Evolutionary conservation across 2,113 vertebrate species (phyloP), one percentile per base, ranked within the genome.

Genomic region (Salminus brasiliensis): DNA sequence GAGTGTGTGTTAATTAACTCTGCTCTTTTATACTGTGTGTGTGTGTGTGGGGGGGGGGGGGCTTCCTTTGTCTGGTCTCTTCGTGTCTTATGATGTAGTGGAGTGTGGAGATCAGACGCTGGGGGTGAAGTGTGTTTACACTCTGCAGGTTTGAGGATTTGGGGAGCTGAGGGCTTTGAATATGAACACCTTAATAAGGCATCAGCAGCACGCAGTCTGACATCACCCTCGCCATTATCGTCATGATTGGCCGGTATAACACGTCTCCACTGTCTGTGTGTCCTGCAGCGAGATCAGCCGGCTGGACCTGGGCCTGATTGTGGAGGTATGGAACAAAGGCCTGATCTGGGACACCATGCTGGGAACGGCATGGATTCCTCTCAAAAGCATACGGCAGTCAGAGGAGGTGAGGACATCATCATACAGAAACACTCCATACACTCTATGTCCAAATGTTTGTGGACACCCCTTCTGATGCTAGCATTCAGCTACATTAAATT

Each of bases 271-370:
- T 18, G 12, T 69, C 0, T 32, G 15, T 70, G 21, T 60, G 4
- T 71, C 21, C 79, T 90, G 63, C 87, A 99, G 97, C 87, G 98
- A 99, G 92, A 99, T 99, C 91, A 99, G 88, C 89, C 95, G 91
- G 5, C 88, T 98, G 92, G 98, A 99, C 89, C 93, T 99, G 23
- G 97, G 97, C 60, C 93, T 99, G n/a, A 97, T 96, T 59, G 95
- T 99, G 74, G 97, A 99, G 85, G 96, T 99, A 36, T 99, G 98
- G 98, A 98, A 99, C 94, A 99, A 99, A 92, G 98, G 98, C 21
- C 93, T 99, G 69, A 98, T 99, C 87, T 99, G 97, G 97, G 97
- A 99, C 91, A 98, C 97, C 4, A 95, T 99, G 94, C 92, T 99
- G 85, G 98, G 98, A 27, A 98, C 95, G 0, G 87, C 95, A 59